Conservation (phyloP, 2,113 vertebrate species). For the Felis chaus region DNA sequence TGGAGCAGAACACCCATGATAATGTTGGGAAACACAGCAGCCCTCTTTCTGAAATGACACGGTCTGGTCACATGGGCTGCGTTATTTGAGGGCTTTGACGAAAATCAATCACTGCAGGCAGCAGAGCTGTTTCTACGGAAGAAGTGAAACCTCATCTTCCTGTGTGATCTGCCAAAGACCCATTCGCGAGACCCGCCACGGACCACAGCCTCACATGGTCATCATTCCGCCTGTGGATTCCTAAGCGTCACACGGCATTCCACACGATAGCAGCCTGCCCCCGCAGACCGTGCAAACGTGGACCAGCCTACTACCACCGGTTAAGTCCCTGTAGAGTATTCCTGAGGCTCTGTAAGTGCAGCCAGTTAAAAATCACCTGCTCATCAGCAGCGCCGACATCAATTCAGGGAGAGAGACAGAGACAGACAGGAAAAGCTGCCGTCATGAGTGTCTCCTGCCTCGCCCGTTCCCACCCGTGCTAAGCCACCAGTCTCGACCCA, state of each 20-base stretch:
- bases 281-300: accelerated
- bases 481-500: too few relatives aligned
- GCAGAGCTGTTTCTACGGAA: not conserved
- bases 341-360: not conserved
- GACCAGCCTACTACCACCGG: accelerated
- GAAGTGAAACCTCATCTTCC: not conserved
- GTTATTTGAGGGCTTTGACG: not conserved
- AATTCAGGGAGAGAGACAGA: accelerated
- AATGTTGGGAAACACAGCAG: accelerated
- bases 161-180: not conserved
- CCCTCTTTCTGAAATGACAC: not conserved
- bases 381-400: not conserved
- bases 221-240: not conserved
- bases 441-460: not conserved
- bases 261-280: accelerated
- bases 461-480: accelerated
- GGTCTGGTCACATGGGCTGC: accelerated
- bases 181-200: not conserved
- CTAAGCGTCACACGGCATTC: accelerated
- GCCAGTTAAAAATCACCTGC: not conserved
- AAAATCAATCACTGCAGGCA: not conserved
- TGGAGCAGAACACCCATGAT: accelerated
- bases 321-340: accelerated
- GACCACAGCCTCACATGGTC: not conserved
- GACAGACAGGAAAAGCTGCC: not conserved